Base-by-base conservation (phyloP, 2,888 invertebrate genomes). In the Agrochola lychnidis region DNA sequence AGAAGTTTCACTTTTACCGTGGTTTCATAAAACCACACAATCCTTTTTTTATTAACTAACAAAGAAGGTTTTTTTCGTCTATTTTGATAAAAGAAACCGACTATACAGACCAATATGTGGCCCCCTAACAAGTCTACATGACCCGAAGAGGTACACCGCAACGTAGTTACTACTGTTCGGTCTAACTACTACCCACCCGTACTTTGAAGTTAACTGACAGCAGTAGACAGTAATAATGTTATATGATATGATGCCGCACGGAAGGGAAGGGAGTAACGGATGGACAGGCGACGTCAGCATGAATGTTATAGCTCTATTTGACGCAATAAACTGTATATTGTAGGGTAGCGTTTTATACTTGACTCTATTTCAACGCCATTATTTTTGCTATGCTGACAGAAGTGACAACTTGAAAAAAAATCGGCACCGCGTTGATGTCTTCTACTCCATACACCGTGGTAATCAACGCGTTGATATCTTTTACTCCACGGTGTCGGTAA, bases 151-250 rank as follows among this genome's bases (percentile, higher is more conserved):
- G 36, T 48, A 19, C 12, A 48, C n/a, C 36, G 14, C 25, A 70
- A 25, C 9, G 16, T 68, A n/a, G n/a, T 68, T 10, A n/a, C n/a
- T n/a, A 57, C 36, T 16, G 2, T 2, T n/a, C 19, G 19, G 0
- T 10, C 57, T 36, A n/a, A n/a, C 16, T 36, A 10, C 36, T 6
- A 68, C 36, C 5, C 36, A 67, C 36, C n/a, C n/a, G n/a, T 68
- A 19, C n/a, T 40, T 57, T n/a, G 36, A n/a, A 36, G 59, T 68
- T 51, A 67, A 74, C 78, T 62, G 76, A 57, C 76, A 63, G 61
- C 16, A 68, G 42, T 51, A 63, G 67, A 76, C 82, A 76, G 67
- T 81, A 62, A 79, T 81, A 67, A 75, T 82, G 62, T 68, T 62
- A 75, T 48, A 48, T 57, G 62, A 57, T 42, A 68, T 56, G 42